Evolutionary conservation across 2,113 vertebrate species (phyloP), one percentile per base, ranked within the genome.

Genomic region (Lethenteron camtschaticum): DNA sequence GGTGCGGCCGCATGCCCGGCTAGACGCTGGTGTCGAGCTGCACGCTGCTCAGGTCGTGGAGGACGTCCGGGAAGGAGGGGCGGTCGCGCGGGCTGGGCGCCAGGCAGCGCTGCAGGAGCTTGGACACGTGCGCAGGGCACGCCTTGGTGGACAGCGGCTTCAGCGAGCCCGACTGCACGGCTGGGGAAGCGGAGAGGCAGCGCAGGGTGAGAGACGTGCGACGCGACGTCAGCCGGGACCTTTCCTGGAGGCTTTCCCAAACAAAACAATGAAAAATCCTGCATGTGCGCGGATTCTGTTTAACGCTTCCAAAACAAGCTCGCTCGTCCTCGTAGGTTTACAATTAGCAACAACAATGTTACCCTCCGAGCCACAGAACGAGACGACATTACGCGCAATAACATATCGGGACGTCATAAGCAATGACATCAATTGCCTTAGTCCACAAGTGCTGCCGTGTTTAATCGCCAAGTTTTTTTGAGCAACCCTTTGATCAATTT

Each of bases 41-140:
- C 77, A 82, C 79, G 73, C 90, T 86, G 72, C 83, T 85, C 11
- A 99, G 82, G 68, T 79, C 56, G 12, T 82, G 82, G 74, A 85
- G 79, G 0, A 99, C 81, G 75, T 96, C 90, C 0, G 86, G 85
- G 82, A 99, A 99, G 68, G 87, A 91, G 7, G 89, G 92, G 10
- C 94, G 85, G 72, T 96, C 92, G 77, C 95, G 95, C 10, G 85
- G 87, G 77, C 88, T 89, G 68, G 79, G 76, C 2, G 86, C 84
- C 89, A 90, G 95, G 81, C 92, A 96, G 76, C 83, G 86, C 63
- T 79, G 81, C 91, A 96, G 95, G 76, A 96, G 82, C 79, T 87
- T 87, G 82, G 83, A 81, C 24, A 92, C 78, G 77, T 84, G 86
- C 57, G 88, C 83, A 5, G 92, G 87, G 72, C 92, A 96, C 71